Base-by-base conservation (phyloP, 1,140 invertebrate genomes). In the Lysiphlebus fabarum region DNA sequence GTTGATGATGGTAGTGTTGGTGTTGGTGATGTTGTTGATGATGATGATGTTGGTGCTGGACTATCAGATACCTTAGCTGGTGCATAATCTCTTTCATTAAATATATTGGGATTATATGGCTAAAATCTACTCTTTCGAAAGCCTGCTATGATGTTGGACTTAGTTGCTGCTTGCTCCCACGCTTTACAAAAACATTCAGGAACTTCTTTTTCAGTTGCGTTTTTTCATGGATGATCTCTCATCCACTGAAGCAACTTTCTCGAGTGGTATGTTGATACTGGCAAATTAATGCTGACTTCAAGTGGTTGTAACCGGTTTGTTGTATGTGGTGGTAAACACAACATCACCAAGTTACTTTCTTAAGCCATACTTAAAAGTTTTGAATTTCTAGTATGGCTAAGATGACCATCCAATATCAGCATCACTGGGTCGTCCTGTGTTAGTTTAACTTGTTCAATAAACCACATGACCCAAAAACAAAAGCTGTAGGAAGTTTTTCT, bases 291-390 rank as follows among this genome's bases (percentile, higher is more conserved):
- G 40, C 61, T 48, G 7, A 62, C 26, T 54, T 76, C 75, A 7
- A 78, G 61, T 17, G 70, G 76, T 57, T 77, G 73, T 17, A 77
- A 45, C 43, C 69, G 70, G 43, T 65, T 63, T n/a, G 53, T 63
- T 37, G 55, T 65, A 53, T 66, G 63, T 10, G 63, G 63, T 34
- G 67, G 58, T n/a, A 67, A 59, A 12, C 72, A 69, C 14, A 76
- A 53, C 48, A 76, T 44, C 9, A 64, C 42, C n/a, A 76, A 58
- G 9, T 71, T 69, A 63, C 70, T 69, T 41, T 67, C 58, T 60
- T 61, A 65, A 6, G 66, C 65, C 38, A 62, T 61, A 33, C 67
- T 58, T 53, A 74, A 38, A 7, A 59, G 62, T 69, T 59, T 48
- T 67, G 66, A 40, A 53, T 61, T 7, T 64, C 59, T 54, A 70